These are phyloP conservation scores for Theonella swinhoei DNA, from an alignment of 37 sponge, comb jelly and placozoan genomes.

Conservation along the genomic window DNA sequence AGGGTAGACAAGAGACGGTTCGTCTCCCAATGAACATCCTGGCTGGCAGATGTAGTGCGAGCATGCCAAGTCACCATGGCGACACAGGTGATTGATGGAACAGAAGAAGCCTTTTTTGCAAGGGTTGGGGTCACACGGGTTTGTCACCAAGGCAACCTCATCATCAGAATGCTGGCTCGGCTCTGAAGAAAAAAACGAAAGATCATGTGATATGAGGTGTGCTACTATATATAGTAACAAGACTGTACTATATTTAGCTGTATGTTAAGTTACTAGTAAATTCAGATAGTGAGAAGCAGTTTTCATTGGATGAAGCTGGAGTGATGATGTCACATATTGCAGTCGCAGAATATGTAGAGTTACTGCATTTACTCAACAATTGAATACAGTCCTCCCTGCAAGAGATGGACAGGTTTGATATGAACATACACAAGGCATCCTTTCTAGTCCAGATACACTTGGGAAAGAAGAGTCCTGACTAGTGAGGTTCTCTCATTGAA, in stretches of 20 bases:
- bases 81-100: constrained; percentile 49
- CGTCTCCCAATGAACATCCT: constrained; percentile 33
- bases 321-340: constrained; percentile 55
- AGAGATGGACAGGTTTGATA: not conserved
- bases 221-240: not conserved
- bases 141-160: constrained; percentile 6
- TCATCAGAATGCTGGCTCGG: constrained; percentile 2
- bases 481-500: too few species aligned
- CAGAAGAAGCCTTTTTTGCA: constrained; percentile 55
- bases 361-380: constrained; percentile 40
- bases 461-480: too few species aligned
- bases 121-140: constrained; percentile 65
- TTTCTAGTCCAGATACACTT: too few species aligned
- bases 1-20: constrained; percentile 20
- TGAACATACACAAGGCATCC: too few species aligned
- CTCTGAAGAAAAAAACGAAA: not conserved
- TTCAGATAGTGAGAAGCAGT: constrained; percentile 32
- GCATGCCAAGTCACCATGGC: constrained; percentile 19
- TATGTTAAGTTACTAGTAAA: constrained; percentile 30
- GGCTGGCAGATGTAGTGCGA: constrained; percentile 41
- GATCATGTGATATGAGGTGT: too few species aligned
- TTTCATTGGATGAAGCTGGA: constrained; percentile 3
- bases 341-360: not conserved
- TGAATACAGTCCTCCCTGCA: constrained; percentile 46
- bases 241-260: not conserved